These are phyloP conservation scores for Mallotus villosus DNA, from an alignment of 2,797 vertebrate species.

Conservation along the genomic window DNA sequence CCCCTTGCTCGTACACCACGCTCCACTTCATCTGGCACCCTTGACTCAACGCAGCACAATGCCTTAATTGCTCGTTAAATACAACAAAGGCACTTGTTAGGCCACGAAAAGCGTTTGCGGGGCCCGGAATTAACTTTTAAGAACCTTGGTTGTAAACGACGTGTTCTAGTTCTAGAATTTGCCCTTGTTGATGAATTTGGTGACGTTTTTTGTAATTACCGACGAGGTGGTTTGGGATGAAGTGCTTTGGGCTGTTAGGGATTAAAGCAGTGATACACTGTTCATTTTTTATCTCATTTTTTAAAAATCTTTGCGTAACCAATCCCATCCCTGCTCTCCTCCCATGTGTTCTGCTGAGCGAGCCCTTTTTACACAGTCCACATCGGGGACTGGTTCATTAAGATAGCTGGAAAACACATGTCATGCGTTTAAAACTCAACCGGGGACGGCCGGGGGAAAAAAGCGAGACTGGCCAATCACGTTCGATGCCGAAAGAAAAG, in stretches of 20 bases:
- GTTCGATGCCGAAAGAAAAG: background rate
- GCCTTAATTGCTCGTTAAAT: constrained; percentile 24
- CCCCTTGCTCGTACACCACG: background rate
- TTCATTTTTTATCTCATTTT: background rate
- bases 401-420: constrained; percentile 50
- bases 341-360: background rate
- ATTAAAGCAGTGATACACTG: background rate
- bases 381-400: constrained; percentile 32
- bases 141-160: too few species aligned
- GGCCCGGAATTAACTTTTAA: background rate
- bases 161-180: too few species aligned
- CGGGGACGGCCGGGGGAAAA: background rate
- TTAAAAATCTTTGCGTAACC: background rate
- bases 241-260: background rate
- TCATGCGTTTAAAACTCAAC: constrained; percentile 42
- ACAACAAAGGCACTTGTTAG: background rate
- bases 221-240: background rate
- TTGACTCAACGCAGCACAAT: constrained; percentile 14
- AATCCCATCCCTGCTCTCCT: background rate
- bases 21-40: background rate
- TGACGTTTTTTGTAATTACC: background rate
- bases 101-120: background rate
- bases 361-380: constrained; percentile 7
- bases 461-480: constrained; percentile 15
- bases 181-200: too few species aligned